Evolutionary conservation across 64 coral and sea anemone genomes (phyloP).

Genomic region (Porites lutea): DNA sequence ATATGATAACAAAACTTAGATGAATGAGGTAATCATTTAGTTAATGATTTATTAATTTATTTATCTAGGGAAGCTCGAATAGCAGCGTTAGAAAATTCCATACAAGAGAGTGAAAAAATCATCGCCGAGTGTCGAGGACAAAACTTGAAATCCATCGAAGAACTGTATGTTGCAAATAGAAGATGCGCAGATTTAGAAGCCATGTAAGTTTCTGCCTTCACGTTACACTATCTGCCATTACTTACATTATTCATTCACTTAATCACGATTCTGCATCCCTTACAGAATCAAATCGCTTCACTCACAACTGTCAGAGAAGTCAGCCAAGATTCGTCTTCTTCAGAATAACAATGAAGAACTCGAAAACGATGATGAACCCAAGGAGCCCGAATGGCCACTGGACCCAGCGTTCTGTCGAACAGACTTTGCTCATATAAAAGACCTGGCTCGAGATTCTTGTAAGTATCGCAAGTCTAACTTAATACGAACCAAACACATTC

Average conservation of each 20-base stretch:
- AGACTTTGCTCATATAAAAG: slow-evolving; percentile 25
- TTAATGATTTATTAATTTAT: not conserved
- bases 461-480: not conserved
- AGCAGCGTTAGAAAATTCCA: slow-evolving; percentile 63
- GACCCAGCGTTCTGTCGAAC: slow-evolving; percentile 26
- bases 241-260: too few species aligned
- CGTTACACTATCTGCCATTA: too few species aligned
- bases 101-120: slow-evolving; percentile 70
- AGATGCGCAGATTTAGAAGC: slow-evolving; percentile 65
- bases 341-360: not conserved
- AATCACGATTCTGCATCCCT: not conserved
- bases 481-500: too few species aligned
- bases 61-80: slow-evolving; percentile 70
- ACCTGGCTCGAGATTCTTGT: slow-evolving; percentile 50
- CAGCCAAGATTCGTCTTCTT: not conserved
- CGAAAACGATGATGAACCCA: slow-evolving; percentile 16
- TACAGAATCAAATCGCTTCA: slow-evolving; percentile 68
- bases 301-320: slow-evolving; percentile 48
- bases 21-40: too few species aligned
- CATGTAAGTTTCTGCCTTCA: slow-evolving; percentile 19
- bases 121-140: slow-evolving; percentile 62
- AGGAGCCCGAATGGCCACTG: slow-evolving; percentile 46
- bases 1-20: too few species aligned
- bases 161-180: slow-evolving; percentile 74
- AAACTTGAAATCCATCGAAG: slow-evolving; percentile 67